Evolutionary conservation across 35 echinoderm and acorn worm species (phyloP).

Genomic region (Apostichopus parvimensis): DNA sequence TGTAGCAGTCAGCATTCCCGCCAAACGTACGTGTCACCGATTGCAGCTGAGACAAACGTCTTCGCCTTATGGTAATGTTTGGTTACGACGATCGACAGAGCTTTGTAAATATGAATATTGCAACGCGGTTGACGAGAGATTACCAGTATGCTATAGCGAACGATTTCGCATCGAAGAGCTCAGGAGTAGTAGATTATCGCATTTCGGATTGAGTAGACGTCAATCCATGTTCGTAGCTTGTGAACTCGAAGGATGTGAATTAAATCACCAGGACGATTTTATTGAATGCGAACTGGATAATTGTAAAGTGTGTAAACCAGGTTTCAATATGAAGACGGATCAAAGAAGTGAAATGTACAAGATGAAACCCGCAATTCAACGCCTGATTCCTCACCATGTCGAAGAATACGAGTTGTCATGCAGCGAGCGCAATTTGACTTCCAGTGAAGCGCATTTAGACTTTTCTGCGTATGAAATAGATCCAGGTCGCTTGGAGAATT

Average conservation of each 20-base stretch:
- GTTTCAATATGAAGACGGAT: background rate
- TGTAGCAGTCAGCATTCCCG: background rate
- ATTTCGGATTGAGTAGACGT: background rate
- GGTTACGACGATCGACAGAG: background rate
- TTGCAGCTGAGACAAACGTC: background rate
- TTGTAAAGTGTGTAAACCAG: slow-evolving; percentile 44
- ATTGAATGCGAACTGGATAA: slow-evolving; percentile 42
- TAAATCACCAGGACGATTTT: slow-evolving; percentile 45
- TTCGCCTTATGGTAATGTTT: background rate
- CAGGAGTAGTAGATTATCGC: background rate
- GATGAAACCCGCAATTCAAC: background rate
- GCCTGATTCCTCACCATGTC: background rate
- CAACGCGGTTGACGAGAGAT: slow-evolving; percentile 1
- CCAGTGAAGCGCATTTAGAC: slow-evolving; percentile 6
- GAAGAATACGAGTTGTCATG: slow-evolving; percentile 3
- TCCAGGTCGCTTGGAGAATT: slow-evolving; percentile 24
- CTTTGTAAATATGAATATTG: slow-evolving; percentile 9
- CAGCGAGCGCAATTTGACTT: background rate
- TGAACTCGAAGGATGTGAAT: slow-evolving; percentile 40
- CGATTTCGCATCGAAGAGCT: slow-evolving; percentile 35
- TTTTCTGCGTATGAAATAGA: slow-evolving; percentile 46
- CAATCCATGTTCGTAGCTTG: slow-evolving; percentile 3
- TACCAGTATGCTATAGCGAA: slow-evolving; percentile 41
- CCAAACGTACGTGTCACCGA: slow-evolving; percentile 9
- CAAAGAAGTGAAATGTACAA: background rate